Percentiles rank a stretch among this genome's conserved stretches.
These are phyloP conservation scores for Uria lomvia DNA, from an alignment of 2,113 vertebrate genomes.

Conservation along the genomic window DNA sequence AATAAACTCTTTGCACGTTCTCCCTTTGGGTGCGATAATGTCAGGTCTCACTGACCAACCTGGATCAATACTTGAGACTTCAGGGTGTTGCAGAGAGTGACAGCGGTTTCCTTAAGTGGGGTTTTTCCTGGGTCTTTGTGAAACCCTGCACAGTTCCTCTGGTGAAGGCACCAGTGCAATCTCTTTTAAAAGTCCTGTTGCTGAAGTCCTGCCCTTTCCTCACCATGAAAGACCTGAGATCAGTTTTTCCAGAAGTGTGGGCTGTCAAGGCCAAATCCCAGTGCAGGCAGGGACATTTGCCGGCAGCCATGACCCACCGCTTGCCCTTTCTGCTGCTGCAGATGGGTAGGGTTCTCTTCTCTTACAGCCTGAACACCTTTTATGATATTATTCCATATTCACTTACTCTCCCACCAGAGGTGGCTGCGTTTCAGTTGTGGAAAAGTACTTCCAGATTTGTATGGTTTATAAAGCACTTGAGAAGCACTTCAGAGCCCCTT, in stretches of 20 bases:
- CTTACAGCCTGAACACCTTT: neutral
- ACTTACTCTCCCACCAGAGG: neutral
- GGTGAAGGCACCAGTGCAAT: neutral
- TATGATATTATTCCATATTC: neutral
- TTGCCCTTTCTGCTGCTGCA: neutral
- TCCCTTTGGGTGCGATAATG: neutral
- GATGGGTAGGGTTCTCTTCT: neutral
- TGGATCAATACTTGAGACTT: neutral
- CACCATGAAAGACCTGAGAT: neutral
- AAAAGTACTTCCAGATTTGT: neutral
- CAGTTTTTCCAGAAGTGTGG: neutral
- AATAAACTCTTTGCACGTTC: neutral
- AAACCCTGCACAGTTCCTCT: neutral
- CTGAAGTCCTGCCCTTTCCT: neutral
- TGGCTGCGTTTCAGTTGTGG: neutral
- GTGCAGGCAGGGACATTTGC: neutral
- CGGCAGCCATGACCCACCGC: neutral
- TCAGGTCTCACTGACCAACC: neutral
- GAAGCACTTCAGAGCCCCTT: slow-evolving; percentile 6
- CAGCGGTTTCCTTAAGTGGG: neutral
- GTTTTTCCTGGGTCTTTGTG: neutral
- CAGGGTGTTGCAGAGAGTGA: neutral
- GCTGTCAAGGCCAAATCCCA: neutral
- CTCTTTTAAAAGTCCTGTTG: neutral
- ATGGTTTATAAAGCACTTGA: slow-evolving; percentile 1